phyloP scores from a whole-genome alignment of 1,140 invertebrate species.

The Penaeus vannamei region DNA sequence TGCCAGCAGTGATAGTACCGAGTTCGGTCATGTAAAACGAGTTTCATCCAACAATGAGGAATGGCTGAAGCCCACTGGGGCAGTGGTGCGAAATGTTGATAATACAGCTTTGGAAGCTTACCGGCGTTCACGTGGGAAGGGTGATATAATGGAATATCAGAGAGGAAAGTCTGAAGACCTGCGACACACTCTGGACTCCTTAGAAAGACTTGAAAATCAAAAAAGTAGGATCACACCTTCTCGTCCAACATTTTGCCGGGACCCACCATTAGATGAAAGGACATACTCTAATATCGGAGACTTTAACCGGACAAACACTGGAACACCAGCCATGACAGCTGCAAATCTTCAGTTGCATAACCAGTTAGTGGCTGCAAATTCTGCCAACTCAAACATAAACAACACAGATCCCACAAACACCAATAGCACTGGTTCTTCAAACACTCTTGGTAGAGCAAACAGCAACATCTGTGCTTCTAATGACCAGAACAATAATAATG shows the following conservation, averaged over 20 bases:
- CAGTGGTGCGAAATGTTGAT: constrained; percentile 28
- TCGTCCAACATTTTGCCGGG: background rate
- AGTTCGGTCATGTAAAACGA: constrained; percentile 10
- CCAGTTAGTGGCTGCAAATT: background rate
- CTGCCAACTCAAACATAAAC: background rate
- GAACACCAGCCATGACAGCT: no score
- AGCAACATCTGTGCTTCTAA: constrained; percentile 5
- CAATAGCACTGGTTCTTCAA: no score
- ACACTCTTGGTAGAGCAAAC: background rate
- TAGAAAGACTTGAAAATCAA: constrained; percentile 40
- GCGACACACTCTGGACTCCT: constrained; percentile 49
- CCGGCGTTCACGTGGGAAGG: constrained; percentile 31
- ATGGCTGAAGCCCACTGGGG: background rate
- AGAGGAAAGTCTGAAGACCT: constrained; percentile 65
- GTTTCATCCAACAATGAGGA: constrained; percentile 17
- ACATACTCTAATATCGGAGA: no score
- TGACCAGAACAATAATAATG: constrained; percentile 37
- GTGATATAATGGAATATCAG: constrained; percentile 26
- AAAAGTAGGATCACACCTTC: background rate
- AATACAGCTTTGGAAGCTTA: constrained; percentile 50
- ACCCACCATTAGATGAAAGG: no score
- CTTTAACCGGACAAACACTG: no score
- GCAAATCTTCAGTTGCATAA: background rate
- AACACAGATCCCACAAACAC: no score
- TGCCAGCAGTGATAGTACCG: constrained; percentile 13